These are phyloP conservation scores for Tipula unca DNA, from an alignment of 2,888 invertebrate species.

Conservation along the genomic window DNA sequence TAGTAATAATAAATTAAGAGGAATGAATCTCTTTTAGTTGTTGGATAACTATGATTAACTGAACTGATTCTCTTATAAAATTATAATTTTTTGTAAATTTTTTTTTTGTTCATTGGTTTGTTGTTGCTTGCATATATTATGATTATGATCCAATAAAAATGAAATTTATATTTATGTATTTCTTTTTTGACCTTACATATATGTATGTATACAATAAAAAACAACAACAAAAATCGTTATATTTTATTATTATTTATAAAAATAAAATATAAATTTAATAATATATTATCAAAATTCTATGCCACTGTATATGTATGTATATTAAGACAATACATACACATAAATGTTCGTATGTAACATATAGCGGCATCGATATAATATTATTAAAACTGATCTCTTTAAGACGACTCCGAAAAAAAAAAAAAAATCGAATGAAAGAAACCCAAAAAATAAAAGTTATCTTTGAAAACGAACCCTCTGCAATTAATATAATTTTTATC, in stretches of 20 bases:
- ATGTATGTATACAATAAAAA: no score
- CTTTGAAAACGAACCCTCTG: not conserved
- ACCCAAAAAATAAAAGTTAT: not conserved
- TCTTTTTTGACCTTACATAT: not conserved
- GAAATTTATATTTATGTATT: not conserved
- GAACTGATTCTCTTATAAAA: not conserved
- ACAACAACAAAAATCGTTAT: not conserved
- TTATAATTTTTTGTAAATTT: not conserved
- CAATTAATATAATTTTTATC: conserved; percentile 19
- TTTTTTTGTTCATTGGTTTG: not conserved
- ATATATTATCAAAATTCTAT: conserved; percentile 14
- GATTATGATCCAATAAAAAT: not conserved
- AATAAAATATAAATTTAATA: conserved; percentile 8
- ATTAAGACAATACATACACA: not conserved
- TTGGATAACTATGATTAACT: conserved; percentile 14
- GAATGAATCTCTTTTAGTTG: not conserved
- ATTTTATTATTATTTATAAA: not conserved
- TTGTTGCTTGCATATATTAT: not conserved
- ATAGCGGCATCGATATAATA: not conserved
- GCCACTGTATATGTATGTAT: not conserved
- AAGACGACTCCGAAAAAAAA: not conserved
- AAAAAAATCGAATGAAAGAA: not conserved
- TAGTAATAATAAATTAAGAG: conserved; percentile 14
- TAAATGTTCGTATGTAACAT: not conserved
- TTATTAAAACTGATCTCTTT: not conserved